Percentiles rank a stretch among this genome's conserved stretches.
These are phyloP conservation scores for Gymnothorax reevesii DNA, from an alignment of 2,797 vertebrate genomes.

Conservation along the genomic window DNA sequence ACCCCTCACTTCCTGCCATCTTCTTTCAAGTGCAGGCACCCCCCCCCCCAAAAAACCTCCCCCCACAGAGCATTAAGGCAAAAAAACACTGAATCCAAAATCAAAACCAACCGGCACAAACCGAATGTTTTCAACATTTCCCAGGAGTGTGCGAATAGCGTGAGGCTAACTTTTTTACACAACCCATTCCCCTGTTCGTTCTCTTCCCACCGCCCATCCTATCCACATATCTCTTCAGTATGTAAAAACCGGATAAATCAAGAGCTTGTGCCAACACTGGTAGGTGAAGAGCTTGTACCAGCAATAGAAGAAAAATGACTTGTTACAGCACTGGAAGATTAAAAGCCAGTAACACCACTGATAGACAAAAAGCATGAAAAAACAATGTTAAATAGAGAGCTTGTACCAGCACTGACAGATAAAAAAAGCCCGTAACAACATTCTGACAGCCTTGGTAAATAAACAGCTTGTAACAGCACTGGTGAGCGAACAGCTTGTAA, in stretches of 20 bases:
- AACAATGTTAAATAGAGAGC: too few species aligned
- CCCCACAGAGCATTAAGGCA: conserved; percentile 36
- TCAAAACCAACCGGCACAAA: conserved; percentile 36
- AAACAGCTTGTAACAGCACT: too few species aligned
- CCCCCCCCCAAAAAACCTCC: conserved; percentile 18
- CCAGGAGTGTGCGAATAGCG: background rate
- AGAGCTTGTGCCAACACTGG: background rate
- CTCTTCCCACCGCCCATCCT: conserved; percentile 3
- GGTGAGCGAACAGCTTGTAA: too few species aligned
- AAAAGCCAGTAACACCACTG: too few species aligned
- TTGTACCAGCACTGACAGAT: too few species aligned
- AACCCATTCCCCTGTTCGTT: conserved; percentile 16
- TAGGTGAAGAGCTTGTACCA: too few species aligned
- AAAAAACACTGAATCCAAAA: conserved; percentile 49
- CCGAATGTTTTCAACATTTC: conserved; percentile 24
- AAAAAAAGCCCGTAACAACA: too few species aligned
- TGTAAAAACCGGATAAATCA: background rate
- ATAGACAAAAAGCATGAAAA: too few species aligned
- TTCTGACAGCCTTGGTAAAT: too few species aligned
- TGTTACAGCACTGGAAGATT: too few species aligned
- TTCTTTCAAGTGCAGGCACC: conserved; percentile 34
- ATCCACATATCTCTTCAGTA: background rate
- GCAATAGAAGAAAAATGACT: too few species aligned
- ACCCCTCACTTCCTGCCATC: conserved; percentile 39
- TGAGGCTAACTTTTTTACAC: conserved; percentile 12